Base-by-base conservation (phyloP, 2,888 invertebrate genomes). In the Hedychridium roseum region DNA sequence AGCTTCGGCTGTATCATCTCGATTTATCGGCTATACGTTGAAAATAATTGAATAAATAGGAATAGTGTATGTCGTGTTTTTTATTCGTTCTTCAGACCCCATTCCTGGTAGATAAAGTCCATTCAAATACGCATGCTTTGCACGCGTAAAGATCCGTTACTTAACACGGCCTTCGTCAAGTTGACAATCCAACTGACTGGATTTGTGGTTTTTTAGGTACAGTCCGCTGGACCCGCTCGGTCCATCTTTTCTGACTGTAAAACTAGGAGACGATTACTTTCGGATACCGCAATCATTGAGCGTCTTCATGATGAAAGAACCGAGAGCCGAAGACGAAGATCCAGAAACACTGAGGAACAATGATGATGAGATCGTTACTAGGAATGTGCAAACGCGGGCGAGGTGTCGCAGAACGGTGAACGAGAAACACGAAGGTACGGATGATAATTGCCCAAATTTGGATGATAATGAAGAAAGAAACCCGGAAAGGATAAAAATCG, bases 241-340 rank as follows among this genome's bases (percentile, higher is more conserved):
- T 40, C 54, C 72, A 43, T 56, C 70, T 43, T 71, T 66, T 66
- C 69, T 72, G 65, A 71, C 67, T 63, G 69, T 74, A 39, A 73
- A 70, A 40, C 54, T 74, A 66, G 73, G 70, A 47, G 69, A 73
- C 12, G 73, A 74, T 55, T 71, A 67, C 62, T 74, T 72, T 66
- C 70, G 69, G 54, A 70, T 74, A 46, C 75, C 72, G 21, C 70
- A 73, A 30, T 70, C 73, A 11, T 49, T 74, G 54, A 68, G 66
- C 50, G 63, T 70, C 36, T 74, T 70, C 51, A 71, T 73, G 72
- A 73, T 62, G 66, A 72, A 74, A 56, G 68, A 72, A 38, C 54
- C 64, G 9, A 38, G 53, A 4, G 47, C 62, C 1, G 36, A 28
- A 31, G 64, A 58, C 20, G 58, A 61, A 20, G 42, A 35, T 6